Base-by-base conservation (phyloP, 2,797 vertebrate genomes). In the Sebastes taczanowskii region DNA sequence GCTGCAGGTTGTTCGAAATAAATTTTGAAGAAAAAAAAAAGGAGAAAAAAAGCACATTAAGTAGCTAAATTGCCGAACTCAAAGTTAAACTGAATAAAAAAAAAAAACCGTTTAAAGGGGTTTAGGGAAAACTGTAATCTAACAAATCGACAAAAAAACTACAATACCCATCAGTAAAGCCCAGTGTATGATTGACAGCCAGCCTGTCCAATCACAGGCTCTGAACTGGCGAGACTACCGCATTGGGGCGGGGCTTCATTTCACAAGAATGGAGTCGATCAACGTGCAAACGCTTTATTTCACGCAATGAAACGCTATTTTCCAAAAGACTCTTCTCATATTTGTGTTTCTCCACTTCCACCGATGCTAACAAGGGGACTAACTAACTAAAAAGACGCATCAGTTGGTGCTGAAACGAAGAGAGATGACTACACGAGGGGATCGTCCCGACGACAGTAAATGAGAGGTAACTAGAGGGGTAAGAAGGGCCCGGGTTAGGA, bases 401-500 rank as follows among this genome's bases (percentile, higher is more conserved):
- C 13, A 18, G n/a, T 29, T 29, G 66, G 64, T 11, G 78, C 32
- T 35, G 55, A 34, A 42, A 61, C 14, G 34, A 29, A 38, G 53
- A 67, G 81, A 63, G 88, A 85, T 38, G 85, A 82, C 84, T 27
- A 69, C 92, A 81, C 82, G 83, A 84, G 88, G 38, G 84, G 72
- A 73, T 49, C 23, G 80, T 89, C 91, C 92, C 91, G 84, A 92
- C 92, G 87, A 92, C 87, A 94, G 94, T 92, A 91, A 84, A 87
- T 89, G 92, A 91, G 94, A 93, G 91, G 92, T 89, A 91, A 93
- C 35, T 38, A 38, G 35, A 90, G 82, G 52, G 88, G 85, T 93
- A 94, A 95, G 92, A 95, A 95, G 95, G 96, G 95, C 95, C 95
- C 93, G 83, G 60, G 67, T 34, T 38, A 38, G 13, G 35, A 80